A percentile compares a stretch with the other conserved stretches of the same genome.
Evolutionary conservation across 2,888 invertebrate species (phyloP).

Genomic region (Aelia acuminata): DNA sequence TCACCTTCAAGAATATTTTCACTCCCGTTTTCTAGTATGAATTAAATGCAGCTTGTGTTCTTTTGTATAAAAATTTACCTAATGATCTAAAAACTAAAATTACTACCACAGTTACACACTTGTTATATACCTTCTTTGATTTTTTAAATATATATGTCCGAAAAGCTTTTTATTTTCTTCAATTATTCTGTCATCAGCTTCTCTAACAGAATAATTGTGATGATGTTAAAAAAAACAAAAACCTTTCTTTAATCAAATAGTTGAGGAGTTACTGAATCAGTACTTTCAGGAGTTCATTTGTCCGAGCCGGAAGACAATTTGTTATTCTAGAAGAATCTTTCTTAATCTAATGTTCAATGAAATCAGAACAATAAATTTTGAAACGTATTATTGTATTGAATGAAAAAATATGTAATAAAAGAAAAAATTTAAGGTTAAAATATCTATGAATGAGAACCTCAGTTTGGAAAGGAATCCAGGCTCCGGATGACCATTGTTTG

Average conservation of each 20-base stretch:
- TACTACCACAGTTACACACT: not conserved
- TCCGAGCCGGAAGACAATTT: not conserved
- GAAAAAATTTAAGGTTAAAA: not conserved
- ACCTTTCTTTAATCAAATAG: not conserved
- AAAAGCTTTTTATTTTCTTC: not conserved
- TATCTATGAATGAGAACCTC: not conserved
- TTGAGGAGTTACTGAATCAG: not conserved
- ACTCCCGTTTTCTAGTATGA: not conserved
- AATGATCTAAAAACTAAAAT: not conserved
- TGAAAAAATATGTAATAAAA: not conserved
- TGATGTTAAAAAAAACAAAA: not conserved
- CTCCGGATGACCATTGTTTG: not conserved
- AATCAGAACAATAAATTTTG: slow-evolving; percentile 12
- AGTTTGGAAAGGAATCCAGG: not conserved
- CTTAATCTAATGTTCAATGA: not conserved
- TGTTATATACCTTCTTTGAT: not conserved
- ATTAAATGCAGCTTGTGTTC: slow-evolving; percentile 1
- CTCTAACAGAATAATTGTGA: not conserved
- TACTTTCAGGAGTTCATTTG: not conserved
- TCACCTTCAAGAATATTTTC: not conserved
- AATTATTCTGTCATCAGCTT: not conserved
- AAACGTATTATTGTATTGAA: not conserved
- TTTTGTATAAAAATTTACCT: not conserved
- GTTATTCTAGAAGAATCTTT: not conserved
- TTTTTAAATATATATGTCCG: not conserved